Percentiles rank a stretch among this genome's conserved stretches.
These are phyloP conservation scores for Ophioninae sp. DNA, from an alignment of 2,888 invertebrate species.

Conservation along the genomic window DNA sequence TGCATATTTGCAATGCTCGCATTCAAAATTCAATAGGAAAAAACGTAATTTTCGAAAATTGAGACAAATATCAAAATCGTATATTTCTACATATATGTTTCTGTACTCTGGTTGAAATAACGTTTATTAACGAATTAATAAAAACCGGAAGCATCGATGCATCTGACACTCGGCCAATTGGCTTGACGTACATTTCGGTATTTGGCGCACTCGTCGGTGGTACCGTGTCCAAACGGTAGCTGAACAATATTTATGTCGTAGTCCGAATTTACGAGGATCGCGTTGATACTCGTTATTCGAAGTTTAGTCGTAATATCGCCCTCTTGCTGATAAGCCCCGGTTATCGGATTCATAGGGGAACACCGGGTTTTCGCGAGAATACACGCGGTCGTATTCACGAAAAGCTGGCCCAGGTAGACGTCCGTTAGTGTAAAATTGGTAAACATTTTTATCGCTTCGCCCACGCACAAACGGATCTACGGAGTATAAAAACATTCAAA, in stretches of 20 bases:
- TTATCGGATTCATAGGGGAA: slow-evolving; percentile 85
- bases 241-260: slow-evolving; percentile 77
- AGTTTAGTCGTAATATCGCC: slow-evolving; percentile 78
- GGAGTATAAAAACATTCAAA: slow-evolving; percentile 36
- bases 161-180: slow-evolving; percentile 72
- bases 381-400: slow-evolving; percentile 86
- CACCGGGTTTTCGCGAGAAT: slow-evolving; percentile 85
- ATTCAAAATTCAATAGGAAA: neutral
- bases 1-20: no score
- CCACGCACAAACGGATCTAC: slow-evolving; percentile 73
- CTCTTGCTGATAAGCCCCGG: slow-evolving; percentile 84
- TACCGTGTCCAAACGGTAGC: slow-evolving; percentile 70
- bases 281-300: slow-evolving; percentile 71
- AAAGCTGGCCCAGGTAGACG: slow-evolving; percentile 71
- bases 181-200: slow-evolving; percentile 74
- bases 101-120: neutral
- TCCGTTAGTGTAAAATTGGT: slow-evolving; percentile 65
- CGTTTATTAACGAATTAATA: slow-evolving; percentile 20
- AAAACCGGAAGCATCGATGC: slow-evolving; percentile 53
- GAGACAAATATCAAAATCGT: neutral
- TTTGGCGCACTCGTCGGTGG: slow-evolving; percentile 74
- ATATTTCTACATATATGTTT: neutral
- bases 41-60: neutral
- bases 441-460: slow-evolving; percentile 70
- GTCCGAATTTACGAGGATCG: slow-evolving; percentile 75